Base-by-base conservation (phyloP, 1,140 invertebrate genomes). In the Monochamus saltuarius region DNA sequence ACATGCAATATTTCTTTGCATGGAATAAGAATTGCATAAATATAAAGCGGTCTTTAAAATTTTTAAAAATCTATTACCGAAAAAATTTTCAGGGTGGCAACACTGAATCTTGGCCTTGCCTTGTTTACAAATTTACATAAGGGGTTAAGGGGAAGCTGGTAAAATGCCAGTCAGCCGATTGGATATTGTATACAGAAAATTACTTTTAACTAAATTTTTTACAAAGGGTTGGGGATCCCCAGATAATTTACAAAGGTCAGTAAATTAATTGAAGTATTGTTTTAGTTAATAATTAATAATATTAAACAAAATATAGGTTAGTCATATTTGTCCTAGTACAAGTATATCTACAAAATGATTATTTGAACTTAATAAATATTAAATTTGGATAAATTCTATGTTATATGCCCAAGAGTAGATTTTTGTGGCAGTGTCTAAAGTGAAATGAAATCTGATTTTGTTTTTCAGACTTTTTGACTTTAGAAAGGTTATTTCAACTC, bases 201-300 rank as follows among this genome's bases (percentile, higher is more conserved):
- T 97, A 72, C 80, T 98, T 17, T 79, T 98, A 38, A 91, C 92
- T 1, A 94, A 93, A 77, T 96, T 98, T 77, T 99, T 98, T 75
- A 90, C 90, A 0, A 94, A 95, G 82, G 95, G 95, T 64, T 99
- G 96, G 96, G 97, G 97, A 7, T 89, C 90, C 68, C 92, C 95
- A 7, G 89, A 96, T 70, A 90, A 91, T 80, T 82, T 98, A 36
- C 87, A 90, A 78, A 89, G 89, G 95, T 95, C 82, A 78, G 66
- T 47, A 59, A 50, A 55, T n/a, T 34, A 10, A 46, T 3, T 17
- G 17, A 16, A 46, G 17, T 43, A 59, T 46, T 19, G 7, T 14
- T 19, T 17, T 6, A 17, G 17, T 1, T 19, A 46, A 16, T 46
- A 11, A 46, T 46, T 14, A 16, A 11, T 8, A 7, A 14, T 17